Evolutionary conservation across 2,797 vertebrate genomes (phyloP), one percentile per base, ranked within the genome.

Genomic region (Pseudopleuronectes americanus): DNA sequence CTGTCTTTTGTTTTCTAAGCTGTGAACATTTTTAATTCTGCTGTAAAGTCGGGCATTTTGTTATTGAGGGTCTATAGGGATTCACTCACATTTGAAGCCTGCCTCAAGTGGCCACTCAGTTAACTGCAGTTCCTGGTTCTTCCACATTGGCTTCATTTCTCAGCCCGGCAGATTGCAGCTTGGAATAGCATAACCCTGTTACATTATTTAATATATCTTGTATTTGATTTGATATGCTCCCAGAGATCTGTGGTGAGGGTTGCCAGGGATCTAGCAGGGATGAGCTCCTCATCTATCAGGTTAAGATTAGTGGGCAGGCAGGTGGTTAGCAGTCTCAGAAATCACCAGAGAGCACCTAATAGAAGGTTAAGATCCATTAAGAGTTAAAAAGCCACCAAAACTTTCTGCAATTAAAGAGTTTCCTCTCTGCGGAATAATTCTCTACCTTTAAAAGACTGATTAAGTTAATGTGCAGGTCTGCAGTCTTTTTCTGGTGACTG

Each of bases 211-310:
- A 26, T 26, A 26, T 62, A 79, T 80, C 68, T 71, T 68, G 74
- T 64, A 71, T 73, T 83, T 86, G 85, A 88, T 16, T 23, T 85
- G 72, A 77, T 79, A 71, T 66, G 76, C 36, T 38, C 36, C 31
- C 31, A 33, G 31, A 10, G 8, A 33, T 33, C 31, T 33, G 31
- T 33, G 31, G 8, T 33, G 31, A 33, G 31, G 8, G 31, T 59
- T 82, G 64, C 33, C 38, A 57, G 68, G 82, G 77, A 84, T 88
- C 79, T 78, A 62, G 69, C 41, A 66, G 68, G 47, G 61, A 68
- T 67, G 73, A 51, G 69, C 33, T 28, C 64, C 57, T 64, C 58
- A 74, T 82, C 67, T 71, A 36, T 81, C 64, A 68, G 59, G 56
- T 22, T 38, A 19, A 66, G 56, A 83, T 67, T 60, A 59, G 62